Evolutionary conservation across 1,140 invertebrate genomes (phyloP).

Genomic region (Brachionus angularis): DNA sequence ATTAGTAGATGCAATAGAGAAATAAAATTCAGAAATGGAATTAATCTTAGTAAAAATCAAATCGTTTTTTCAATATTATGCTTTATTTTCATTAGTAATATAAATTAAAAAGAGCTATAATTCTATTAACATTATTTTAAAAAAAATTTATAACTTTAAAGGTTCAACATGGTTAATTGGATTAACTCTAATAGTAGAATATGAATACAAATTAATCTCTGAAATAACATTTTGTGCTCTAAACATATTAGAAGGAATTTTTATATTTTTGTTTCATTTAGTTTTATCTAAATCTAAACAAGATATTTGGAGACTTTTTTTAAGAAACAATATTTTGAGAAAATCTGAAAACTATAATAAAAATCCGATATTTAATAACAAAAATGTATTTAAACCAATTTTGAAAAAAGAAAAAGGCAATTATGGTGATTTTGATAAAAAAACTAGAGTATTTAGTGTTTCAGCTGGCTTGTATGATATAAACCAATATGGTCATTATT

Average conservation of each 20-base stretch:
- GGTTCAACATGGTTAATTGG: constrained; percentile 16
- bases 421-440: too few species aligned
- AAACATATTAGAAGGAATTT: constrained; percentile 60
- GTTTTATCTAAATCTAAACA: background rate
- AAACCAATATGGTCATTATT: too few species aligned
- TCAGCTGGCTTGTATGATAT: too few species aligned
- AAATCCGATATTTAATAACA: background rate
- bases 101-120: too few species aligned
- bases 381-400: background rate
- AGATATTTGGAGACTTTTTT: background rate
- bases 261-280: constrained; percentile 60
- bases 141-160: background rate
- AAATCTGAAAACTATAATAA: background rate
- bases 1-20: background rate
- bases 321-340: background rate
- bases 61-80: background rate
- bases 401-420: too few species aligned
- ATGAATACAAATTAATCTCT: constrained; percentile 53
- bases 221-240: constrained; percentile 59
- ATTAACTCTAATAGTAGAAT: constrained; percentile 56
- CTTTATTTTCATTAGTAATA: constrained; percentile 32
- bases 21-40: background rate
- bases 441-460: too few species aligned
- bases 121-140: background rate
- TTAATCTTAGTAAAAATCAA: background rate